phyloP scores from a whole-genome alignment of 2,888 invertebrate genomes.

The Cetonia aurata region DNA sequence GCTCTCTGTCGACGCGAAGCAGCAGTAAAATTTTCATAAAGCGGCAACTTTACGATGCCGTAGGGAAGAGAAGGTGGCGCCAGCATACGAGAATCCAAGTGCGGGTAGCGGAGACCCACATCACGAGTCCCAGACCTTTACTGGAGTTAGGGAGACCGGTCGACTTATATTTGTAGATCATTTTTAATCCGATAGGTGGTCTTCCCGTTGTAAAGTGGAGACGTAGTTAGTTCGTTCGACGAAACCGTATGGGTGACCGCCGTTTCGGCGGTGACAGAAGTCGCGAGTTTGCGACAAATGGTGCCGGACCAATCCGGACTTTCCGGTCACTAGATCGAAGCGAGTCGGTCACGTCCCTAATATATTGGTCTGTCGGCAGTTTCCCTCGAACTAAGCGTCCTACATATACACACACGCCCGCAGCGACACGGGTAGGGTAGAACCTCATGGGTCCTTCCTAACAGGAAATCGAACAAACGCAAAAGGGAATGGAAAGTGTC shows the following conservation, averaged over 20 bases:
- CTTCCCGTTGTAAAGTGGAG: slow-evolving; percentile 11
- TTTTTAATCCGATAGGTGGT: slow-evolving; percentile 38
- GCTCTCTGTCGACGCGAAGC: slow-evolving; percentile 25
- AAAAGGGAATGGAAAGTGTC: slow-evolving; percentile 5
- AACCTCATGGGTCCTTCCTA: slow-evolving; percentile 6
- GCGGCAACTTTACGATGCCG: slow-evolving; percentile 32
- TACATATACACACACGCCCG: slow-evolving; percentile 11
- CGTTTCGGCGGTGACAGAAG: slow-evolving; percentile 43
- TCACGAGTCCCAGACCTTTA: slow-evolving; percentile 17
- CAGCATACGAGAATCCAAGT: neutral
- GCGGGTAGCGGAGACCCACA: slow-evolving; percentile 14
- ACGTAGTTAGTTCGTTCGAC: slow-evolving; percentile 8
- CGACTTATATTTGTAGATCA: slow-evolving; percentile 37
- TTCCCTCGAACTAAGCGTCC: slow-evolving; percentile 33
- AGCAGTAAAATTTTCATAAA: slow-evolving; percentile 40
- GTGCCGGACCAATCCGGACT: slow-evolving; percentile 44
- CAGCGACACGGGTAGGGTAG: neutral
- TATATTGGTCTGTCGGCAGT: slow-evolving; percentile 47
- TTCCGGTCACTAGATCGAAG: slow-evolving; percentile 49
- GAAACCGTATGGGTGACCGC: slow-evolving; percentile 17
- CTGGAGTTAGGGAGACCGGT: slow-evolving; percentile 8
- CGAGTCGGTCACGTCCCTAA: slow-evolving; percentile 48
- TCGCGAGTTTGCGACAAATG: slow-evolving; percentile 48
- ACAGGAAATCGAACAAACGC: slow-evolving; percentile 17
- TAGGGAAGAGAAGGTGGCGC: slow-evolving; percentile 11